Conservation (phyloP, 2,113 vertebrate species). For the Prolemur simus region DNA sequence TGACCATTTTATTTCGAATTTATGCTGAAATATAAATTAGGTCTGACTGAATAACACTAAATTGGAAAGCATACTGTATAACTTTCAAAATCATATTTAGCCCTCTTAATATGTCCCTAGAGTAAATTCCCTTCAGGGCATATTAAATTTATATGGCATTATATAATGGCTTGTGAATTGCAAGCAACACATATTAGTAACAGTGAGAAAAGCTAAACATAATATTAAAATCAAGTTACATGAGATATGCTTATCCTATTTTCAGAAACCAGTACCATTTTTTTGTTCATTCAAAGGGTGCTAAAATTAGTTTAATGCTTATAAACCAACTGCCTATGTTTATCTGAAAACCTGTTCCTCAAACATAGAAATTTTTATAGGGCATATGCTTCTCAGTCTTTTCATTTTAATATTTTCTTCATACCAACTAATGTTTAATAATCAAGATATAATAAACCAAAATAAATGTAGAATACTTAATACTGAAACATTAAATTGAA, state of each 20-base stretch:
- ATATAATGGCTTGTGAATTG: conserved; percentile 61
- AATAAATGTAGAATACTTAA: not conserved
- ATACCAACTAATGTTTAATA: conserved; percentile 19
- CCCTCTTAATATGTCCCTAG: conserved; percentile 50
- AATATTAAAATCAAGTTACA: conserved; percentile 52
- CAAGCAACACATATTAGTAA: conserved; percentile 53
- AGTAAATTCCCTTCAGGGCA: conserved; percentile 64
- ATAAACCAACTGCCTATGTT: conserved; percentile 41
- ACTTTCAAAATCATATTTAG: conserved; percentile 70
- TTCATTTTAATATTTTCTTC: conserved; percentile 48
- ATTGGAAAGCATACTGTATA: conserved; percentile 66
- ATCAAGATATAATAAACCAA: conserved; percentile 14
- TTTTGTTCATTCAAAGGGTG: conserved; percentile 19
- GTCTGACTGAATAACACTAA: conserved; percentile 66
- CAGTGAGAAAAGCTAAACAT: conserved; percentile 40
- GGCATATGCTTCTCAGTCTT: not conserved
- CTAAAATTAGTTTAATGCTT: conserved; percentile 45
- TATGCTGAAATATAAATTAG: conserved; percentile 66
- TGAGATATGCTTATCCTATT: not conserved
- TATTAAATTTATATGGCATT: conserved; percentile 70
- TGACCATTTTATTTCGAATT: conserved; percentile 25
- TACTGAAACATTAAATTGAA: conserved; percentile 23
- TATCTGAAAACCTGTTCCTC: conserved; percentile 42
- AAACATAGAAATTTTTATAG: conserved; percentile 25
- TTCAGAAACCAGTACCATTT: conserved; percentile 50